These are phyloP conservation scores for Nansenia antarctica DNA, from an alignment of 2,113 vertebrate species.

Conservation along the genomic window DNA sequence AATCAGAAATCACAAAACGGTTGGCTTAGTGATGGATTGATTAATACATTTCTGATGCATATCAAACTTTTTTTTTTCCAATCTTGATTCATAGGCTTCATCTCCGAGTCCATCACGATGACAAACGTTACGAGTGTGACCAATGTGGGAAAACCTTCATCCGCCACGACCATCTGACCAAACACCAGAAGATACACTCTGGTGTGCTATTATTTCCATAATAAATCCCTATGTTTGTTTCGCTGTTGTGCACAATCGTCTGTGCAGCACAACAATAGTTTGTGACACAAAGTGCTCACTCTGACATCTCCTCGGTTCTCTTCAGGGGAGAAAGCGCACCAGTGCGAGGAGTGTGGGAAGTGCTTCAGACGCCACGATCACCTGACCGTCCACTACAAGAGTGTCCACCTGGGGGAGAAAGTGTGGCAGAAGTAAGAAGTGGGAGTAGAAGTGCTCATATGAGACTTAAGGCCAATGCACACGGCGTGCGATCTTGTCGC, in stretches of 20 bases:
- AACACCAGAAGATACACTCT: conserved; percentile 98
- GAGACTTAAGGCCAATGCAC: too few species aligned
- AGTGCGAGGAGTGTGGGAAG: conserved; percentile 98
- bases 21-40: too few species aligned
- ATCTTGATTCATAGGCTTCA: conserved; percentile 82
- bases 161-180: conserved; percentile 95
- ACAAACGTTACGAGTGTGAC: conserved; percentile 97
- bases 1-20: too few species aligned
- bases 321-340: conserved; percentile 94
- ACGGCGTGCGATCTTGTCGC: too few species aligned
- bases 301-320: not conserved
- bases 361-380: conserved; percentile 96
- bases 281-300: not conserved
- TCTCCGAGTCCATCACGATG: conserved; percentile 93
- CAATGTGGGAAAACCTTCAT: conserved; percentile 98
- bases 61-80: too few species aligned
- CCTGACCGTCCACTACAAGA: conserved; percentile 95
- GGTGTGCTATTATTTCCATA: conserved; percentile 67
- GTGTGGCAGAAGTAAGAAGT: conserved; percentile 92
- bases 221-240: not conserved
- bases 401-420: conserved; percentile 95
- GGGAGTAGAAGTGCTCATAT: too few species aligned
- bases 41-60: too few species aligned
- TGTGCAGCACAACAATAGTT: not conserved
- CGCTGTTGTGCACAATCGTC: too few species aligned